Evolutionary conservation across 1,140 invertebrate species (phyloP), one percentile per base, ranked within the genome.

Genomic region (Drosophila athabasca): DNA sequence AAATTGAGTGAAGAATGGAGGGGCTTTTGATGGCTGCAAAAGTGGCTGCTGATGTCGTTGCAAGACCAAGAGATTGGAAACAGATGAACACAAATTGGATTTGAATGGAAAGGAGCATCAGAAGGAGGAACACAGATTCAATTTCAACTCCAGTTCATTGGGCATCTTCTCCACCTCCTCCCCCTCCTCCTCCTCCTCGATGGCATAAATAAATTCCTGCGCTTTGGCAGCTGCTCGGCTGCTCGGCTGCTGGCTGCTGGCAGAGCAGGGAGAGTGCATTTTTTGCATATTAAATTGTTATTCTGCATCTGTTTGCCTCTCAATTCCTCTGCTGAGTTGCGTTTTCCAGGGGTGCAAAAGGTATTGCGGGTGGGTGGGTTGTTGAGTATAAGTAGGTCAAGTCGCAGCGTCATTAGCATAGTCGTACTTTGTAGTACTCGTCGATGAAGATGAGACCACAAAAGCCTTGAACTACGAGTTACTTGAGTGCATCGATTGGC

Each of bases 251-350:
- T 9, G 31, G 8, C 31, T 9, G 31, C 31, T 8, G 31, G 8
- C 8, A 39, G 11, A 39, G 35, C 35, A 13, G 35, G 35, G 45
- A 69, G 69, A 69, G 66, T 69, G 66, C 66, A 69, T 22, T 62
- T 74, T 74, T 26, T 58, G 71, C 70, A 74, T 74, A 58, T 66
- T 59, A 74, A 74, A 74, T 74, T 74, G 48, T 74, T 74, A 53
- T 74, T 74, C 45, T 43, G 64, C 64, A 69, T 69, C 51, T 69
- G 64, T 52, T 55, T 46, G 60, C 70, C 64, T 73, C 19, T 29
- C 70, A 54, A 71, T 62, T 72, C n/a, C 26, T 6, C 22, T 50
- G 15, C 22, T 50, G 15, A 46, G 35, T 31, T 9, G 46, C 41
- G 31, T 31, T 31, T 9, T 9, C 22, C 7, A 8, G 55, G 55